Evolutionary conservation across 92 coral and sea anemone genomes (phyloP), one percentile per base, ranked within the genome.

Genomic region (Micromussa lordhowensis): DNA sequence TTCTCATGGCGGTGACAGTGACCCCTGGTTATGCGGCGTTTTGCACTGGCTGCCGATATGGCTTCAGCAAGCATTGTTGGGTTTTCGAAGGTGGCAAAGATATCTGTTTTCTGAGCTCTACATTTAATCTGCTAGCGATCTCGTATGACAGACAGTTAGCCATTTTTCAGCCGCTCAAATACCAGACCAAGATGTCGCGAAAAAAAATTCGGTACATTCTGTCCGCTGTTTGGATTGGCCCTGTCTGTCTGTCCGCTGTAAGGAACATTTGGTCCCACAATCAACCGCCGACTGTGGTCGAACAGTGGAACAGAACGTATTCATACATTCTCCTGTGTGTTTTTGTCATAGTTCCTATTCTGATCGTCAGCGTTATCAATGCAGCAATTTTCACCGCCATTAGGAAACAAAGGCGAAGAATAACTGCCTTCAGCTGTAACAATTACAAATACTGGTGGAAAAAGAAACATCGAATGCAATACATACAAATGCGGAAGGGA

Each of bases 61-160:
- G 34, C 61, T 53, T 40, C n/a, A 92, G 81, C 34, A 31, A 66
- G 4, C 40, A 82, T 0, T 92, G 95, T 63, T 92, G 95, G 95
- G 26, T 92, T 28, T 92, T 92, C 71, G 93, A 90, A 35, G 93
- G 93, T 14, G 93, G 91, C 16, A 92, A 92, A 84, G 94, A 92
- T 38, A 53, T 84, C 53, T 82, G 90, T 14, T 90, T 94, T 28
- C 79, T 94, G 26, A 86, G 75, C 29, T 92, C 97, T 7, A 88
- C 89, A 13, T 89, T 95, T 34, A 93, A 91, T 40, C 78, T 95
- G 28, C 86, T 95, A 6, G 98, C 94, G 30, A 93, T 95, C 17
- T 83, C 91, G 3, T 93, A 89, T 51, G 98, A 95, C 64, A 85
- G 98, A 3, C 71, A 95, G n/a, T 68, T 84, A 29, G 98, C 98